Evolutionary conservation across 2,888 invertebrate genomes (phyloP), one percentile per base, ranked within the genome.

Genomic region (Patella pellucida): DNA sequence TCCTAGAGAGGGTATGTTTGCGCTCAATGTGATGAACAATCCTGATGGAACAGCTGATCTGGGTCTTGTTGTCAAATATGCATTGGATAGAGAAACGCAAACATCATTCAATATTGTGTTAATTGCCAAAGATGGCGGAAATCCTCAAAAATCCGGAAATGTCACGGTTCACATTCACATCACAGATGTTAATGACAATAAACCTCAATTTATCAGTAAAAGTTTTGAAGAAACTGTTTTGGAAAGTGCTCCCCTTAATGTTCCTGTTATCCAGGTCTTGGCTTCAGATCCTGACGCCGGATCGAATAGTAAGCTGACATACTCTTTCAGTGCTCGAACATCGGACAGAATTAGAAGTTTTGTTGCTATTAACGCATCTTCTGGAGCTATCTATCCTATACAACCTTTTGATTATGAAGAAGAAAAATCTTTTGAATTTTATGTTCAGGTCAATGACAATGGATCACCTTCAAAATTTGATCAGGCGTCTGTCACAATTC

Each of bases 281-380:
- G 97, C 98, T 0, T 93, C 93, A 9, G 98, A 98, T 89, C 93
- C 93, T 31, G 98, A 98, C 88, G 93, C 94, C 82, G 97, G 96
- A 5, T 93, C 93, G 4, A 97, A 97, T 88, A 94, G 91, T 3
- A 89, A 91, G 71, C 87, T 93, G 19, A 83, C 87, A 16, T 93
- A 92, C 83, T 89, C 89, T 85, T 91, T 87, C 23, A 82, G 79
- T 31, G 75, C 79, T 15, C 67, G 83, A 2, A 81, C 81, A 11
- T 74, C 78, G 7, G 68, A 73, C n/a, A 79, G 76, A 67, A 76
- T 85, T 14, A 75, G 76, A n/a, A 73, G 77, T 11, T 56, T 78
- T 14, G 82, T 86, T 70, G 56, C 67, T 2, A 94, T 97, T 7
- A 96, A 97, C 90, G 94, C 96, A 0, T 95, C 95, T 83, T 95